phyloP scores from a whole-genome alignment of 2,797 vertebrate species.

The Astyanax mexicanus region DNA sequence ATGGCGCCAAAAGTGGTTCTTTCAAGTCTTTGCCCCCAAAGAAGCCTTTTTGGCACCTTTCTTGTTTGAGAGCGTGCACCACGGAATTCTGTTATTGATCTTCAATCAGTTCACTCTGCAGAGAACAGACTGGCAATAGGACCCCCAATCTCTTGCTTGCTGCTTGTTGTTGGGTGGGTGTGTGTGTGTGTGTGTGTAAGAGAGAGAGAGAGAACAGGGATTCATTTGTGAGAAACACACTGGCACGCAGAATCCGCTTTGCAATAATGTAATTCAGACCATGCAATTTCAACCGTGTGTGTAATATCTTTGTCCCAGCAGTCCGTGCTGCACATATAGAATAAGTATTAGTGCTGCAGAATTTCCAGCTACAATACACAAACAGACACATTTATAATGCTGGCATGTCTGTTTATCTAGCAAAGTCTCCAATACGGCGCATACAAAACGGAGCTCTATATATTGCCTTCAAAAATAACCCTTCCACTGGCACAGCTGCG shows the following conservation, averaged over 20 bases:
- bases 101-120: background rate
- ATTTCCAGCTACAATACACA: conserved; percentile 2
- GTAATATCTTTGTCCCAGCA: conserved; percentile 5
- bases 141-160: background rate
- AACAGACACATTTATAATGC: conserved; percentile 5
- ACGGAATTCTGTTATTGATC: conserved; percentile 2
- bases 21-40: background rate
- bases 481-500: background rate
- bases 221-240: background rate
- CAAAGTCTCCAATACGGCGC: background rate
- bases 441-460: background rate
- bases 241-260: background rate
- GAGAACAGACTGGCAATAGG: background rate
- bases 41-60: background rate
- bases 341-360: conserved; percentile 5
- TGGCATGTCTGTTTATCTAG: background rate
- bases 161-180: background rate
- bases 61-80: background rate
- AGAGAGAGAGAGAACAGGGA: background rate
- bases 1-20: background rate
- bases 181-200: conserved; percentile 6
- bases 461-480: background rate
- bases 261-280: background rate
- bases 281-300: conserved; percentile 7
- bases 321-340: background rate